These are phyloP conservation scores for Capitulum mitella DNA, from an alignment of 2,888 invertebrate species.

Conservation along the genomic window DNA sequence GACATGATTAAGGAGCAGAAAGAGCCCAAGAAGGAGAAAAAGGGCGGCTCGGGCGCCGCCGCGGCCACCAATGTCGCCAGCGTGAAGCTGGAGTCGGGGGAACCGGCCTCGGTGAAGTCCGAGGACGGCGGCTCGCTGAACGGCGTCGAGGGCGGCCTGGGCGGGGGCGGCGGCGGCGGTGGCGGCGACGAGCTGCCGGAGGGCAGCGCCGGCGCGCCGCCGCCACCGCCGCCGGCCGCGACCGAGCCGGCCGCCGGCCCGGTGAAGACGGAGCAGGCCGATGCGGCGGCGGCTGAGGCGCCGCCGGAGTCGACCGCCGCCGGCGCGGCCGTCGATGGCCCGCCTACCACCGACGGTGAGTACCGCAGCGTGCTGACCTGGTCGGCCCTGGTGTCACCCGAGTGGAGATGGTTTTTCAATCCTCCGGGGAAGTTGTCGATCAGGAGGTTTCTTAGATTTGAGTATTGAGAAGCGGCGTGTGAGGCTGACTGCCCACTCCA, in stretches of 20 bases:
- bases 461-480: too few relatives aligned
- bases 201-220: neutral
- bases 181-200: neutral
- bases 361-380: neutral
- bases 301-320: neutral
- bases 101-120: neutral
- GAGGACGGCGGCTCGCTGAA: neutral
- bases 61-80: slow-evolving; percentile 28
- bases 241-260: neutral
- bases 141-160: neutral
- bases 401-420: too few relatives aligned
- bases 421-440: too few relatives aligned
- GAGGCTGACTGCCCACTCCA: too few relatives aligned
- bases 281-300: neutral
- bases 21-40: slow-evolving; percentile 36
- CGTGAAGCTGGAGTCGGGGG: neutral
- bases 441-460: too few relatives aligned
- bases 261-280: neutral
- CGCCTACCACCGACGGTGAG: neutral
- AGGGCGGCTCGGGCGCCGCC: slow-evolving; percentile 30
- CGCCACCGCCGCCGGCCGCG: slow-evolving; percentile 7
- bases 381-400: too few relatives aligned
- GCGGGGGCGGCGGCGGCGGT: neutral
- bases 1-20: slow-evolving; percentile 38
- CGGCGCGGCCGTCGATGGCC: neutral